A percentile compares a stretch with the other conserved stretches of the same genome.
phyloP scores from a whole-genome alignment of 2,797 vertebrate genomes.

The Sebastes kiyomatsui region DNA sequence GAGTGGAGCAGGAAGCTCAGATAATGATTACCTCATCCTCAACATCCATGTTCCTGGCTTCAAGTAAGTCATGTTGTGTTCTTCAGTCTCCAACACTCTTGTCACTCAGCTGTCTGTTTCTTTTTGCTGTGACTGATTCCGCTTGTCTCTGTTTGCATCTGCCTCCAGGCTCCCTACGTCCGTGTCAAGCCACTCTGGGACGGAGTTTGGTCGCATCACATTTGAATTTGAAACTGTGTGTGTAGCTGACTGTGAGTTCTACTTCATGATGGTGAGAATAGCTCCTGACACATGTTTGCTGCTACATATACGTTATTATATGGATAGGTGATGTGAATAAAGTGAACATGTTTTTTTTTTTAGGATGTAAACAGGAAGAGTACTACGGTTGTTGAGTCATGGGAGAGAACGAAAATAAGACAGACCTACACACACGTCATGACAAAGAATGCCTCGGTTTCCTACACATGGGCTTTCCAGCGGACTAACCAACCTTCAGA shows the following conservation, averaged over 20 bases:
- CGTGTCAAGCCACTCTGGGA: slow-evolving; percentile 83
- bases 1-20: slow-evolving; percentile 91
- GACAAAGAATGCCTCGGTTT: slow-evolving; percentile 92
- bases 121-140: not conserved
- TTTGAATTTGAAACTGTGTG: slow-evolving; percentile 96
- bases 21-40: slow-evolving; percentile 97
- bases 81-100: not conserved
- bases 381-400: slow-evolving; percentile 95
- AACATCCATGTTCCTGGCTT: slow-evolving; percentile 94
- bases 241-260: slow-evolving; percentile 91
- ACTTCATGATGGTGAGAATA: slow-evolving; percentile 96
- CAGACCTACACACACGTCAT: slow-evolving; percentile 92
- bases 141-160: not conserved
- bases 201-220: slow-evolving; percentile 91
- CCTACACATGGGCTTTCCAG: slow-evolving; percentile 98
- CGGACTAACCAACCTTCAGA: slow-evolving; percentile 92
- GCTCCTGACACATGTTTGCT: not conserved
- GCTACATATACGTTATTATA: not conserved
- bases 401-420: slow-evolving; percentile 90
- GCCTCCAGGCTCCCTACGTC: slow-evolving; percentile 88
- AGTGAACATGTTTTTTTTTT: not conserved
- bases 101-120: not conserved
- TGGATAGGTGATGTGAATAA: not conserved
- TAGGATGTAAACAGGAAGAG: slow-evolving; percentile 95
- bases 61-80: slow-evolving; percentile 85